Percentiles rank a stretch among this genome's conserved stretches.
phyloP scores from a whole-genome alignment of 2,888 invertebrate species.

The Ommatoiulus sabulosus region DNA sequence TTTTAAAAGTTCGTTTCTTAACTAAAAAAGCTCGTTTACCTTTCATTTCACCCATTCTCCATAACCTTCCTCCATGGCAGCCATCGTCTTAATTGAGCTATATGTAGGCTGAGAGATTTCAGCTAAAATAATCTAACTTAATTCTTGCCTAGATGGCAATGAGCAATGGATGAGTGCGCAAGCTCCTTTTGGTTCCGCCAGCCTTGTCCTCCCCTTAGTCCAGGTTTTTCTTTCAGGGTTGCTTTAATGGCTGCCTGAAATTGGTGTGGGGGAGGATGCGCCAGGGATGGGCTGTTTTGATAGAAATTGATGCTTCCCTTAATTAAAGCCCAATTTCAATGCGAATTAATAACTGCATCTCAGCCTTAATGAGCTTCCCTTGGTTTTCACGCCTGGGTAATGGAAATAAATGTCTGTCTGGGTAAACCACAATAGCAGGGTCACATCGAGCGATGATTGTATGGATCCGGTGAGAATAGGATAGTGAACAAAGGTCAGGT shows the following conservation, averaged over 20 bases:
- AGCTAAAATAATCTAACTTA: conserved; percentile 13
- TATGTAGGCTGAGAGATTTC: conserved; percentile 7
- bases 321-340: conserved; percentile 35
- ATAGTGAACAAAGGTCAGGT: neutral
- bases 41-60: too few species aligned
- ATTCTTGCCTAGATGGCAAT: conserved; percentile 31
- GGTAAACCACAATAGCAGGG: conserved; percentile 4
- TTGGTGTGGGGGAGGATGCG: neutral
- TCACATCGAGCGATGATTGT: neutral
- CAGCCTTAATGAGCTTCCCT: conserved; percentile 17
- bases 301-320: conserved; percentile 21
- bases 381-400: neutral
- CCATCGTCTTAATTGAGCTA: conserved; percentile 5
- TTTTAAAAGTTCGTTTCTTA: too few species aligned
- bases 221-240: neutral
- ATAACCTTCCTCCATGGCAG: too few species aligned
- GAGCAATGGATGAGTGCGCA: conserved; percentile 19
- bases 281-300: neutral
- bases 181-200: conserved; percentile 21
- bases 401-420: neutral
- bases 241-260: neutral
- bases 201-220: neutral
- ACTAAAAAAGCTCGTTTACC: too few species aligned
- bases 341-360: conserved; percentile 30
- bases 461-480: neutral